Evolutionary conservation across 2,797 vertebrate genomes (phyloP).

Genomic region (Dipus sagitta): DNA sequence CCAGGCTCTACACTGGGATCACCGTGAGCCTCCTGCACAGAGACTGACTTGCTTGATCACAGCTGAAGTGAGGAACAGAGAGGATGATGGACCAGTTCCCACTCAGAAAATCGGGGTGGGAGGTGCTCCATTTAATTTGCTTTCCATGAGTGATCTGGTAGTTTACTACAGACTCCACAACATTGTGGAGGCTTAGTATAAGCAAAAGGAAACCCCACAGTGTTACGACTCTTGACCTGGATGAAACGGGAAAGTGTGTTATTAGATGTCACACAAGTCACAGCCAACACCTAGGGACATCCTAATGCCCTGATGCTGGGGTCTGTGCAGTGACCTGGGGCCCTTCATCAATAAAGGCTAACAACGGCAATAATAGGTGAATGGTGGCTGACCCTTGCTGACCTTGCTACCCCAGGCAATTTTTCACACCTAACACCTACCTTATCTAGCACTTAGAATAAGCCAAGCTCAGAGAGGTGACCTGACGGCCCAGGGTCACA

Average conservation of each 20-base stretch:
- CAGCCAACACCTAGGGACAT: not conserved
- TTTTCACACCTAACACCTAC: too few relatives aligned
- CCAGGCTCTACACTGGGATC: not conserved
- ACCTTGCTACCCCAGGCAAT: not conserved
- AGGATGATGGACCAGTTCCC: not conserved
- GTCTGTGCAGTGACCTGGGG: not conserved
- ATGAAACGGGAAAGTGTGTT: not conserved
- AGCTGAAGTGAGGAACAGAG: not conserved
- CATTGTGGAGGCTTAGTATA: not conserved
- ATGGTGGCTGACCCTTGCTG: not conserved
- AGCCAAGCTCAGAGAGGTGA: not conserved
- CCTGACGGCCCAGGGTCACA: not conserved
- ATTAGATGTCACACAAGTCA: not conserved
- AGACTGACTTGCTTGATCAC: not conserved
- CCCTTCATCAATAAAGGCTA: not conserved
- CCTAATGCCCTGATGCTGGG: not conserved
- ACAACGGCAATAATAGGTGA: fast-evolving
- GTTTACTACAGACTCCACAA: not conserved
- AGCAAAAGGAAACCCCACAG: conserved; percentile 28
- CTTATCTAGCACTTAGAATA: not conserved
- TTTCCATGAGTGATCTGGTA: too few relatives aligned
- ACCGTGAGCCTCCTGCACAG: not conserved
- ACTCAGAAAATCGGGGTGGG: fast-evolving
- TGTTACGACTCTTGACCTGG: not conserved
- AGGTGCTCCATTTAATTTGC: not conserved